phyloP scores from a whole-genome alignment of 2,888 invertebrate species.

The Xanthorhoe designata region DNA sequence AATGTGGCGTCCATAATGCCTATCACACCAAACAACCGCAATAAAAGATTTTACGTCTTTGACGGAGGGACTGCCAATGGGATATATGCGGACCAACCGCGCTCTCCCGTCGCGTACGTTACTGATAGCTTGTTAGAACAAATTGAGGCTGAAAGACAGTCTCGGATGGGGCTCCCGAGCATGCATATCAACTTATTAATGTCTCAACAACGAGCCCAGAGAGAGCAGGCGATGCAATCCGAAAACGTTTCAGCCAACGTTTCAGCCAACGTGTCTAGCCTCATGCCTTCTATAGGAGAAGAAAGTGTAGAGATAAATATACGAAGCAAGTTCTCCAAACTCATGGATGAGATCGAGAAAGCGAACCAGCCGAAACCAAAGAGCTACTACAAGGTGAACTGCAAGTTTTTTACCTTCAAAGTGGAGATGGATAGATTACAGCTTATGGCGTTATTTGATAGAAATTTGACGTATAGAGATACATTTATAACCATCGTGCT shows the following conservation, averaged over 20 bases:
- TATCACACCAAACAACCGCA: constrained; percentile 70
- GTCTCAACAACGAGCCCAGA: constrained; percentile 73
- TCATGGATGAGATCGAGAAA: constrained; percentile 84
- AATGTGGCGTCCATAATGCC: constrained; percentile 78
- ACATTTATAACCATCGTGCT: constrained; percentile 93
- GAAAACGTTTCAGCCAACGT: constrained; percentile 65
- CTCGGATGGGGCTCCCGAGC: constrained; percentile 79
- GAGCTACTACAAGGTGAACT: constrained; percentile 91
- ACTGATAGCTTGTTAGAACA: constrained; percentile 80
- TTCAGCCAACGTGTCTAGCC: constrained; percentile 67
- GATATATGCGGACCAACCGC: constrained; percentile 69
- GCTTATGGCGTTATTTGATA: constrained; percentile 95
- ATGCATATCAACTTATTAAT: constrained; percentile 81
- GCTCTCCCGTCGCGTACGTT: constrained; percentile 79
- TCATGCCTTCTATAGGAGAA: constrained; percentile 85
- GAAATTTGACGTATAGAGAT: constrained; percentile 94
- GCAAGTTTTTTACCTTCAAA: constrained; percentile 86
- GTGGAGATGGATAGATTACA: constrained; percentile 97
- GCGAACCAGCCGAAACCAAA: constrained; percentile 83
- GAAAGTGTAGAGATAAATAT: constrained; percentile 83
- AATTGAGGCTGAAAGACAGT: constrained; percentile 78
- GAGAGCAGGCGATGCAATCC: constrained; percentile 51
- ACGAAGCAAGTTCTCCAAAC: constrained; percentile 83
- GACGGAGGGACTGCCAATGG: constrained; percentile 74
- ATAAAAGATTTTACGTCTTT: constrained; percentile 79